Conservation (phyloP, 2,113 vertebrate genomes). For the Furnarius figulus region DNA sequence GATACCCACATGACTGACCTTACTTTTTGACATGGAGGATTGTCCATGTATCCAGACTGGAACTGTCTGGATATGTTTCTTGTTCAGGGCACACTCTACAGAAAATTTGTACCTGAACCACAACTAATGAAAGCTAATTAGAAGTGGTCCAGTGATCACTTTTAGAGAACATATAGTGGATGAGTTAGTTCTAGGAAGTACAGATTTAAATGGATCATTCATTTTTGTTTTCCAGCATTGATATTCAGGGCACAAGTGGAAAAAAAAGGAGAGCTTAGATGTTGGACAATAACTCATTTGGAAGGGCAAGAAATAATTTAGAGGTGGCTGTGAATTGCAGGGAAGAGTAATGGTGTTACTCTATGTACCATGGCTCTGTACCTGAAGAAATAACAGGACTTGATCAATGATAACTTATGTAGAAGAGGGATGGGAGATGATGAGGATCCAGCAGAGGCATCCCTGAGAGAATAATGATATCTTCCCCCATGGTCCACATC, state of each 20-base stretch:
- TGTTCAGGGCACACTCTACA: not conserved
- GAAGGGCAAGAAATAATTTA: conserved; percentile 64
- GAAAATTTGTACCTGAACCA: not conserved
- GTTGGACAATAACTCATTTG: conserved; percentile 45
- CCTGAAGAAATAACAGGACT: conserved; percentile 61
- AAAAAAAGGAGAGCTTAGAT: not conserved
- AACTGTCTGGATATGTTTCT: not conserved
- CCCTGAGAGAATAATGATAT: conserved; percentile 63
- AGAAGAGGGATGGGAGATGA: conserved; percentile 36
- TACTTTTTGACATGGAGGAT: not conserved
- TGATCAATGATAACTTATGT: conserved; percentile 66
- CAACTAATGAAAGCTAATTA: not conserved
- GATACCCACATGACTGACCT: not conserved
- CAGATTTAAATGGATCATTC: not conserved
- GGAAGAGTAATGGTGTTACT: conserved; percentile 65
- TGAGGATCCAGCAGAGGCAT: conserved; percentile 52
- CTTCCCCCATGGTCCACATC: not conserved
- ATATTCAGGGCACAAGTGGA: conserved; percentile 7
- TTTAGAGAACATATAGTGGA: not conserved
- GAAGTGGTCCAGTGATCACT: not conserved
- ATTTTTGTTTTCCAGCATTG: not conserved
- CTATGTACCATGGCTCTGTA: conserved; percentile 36
- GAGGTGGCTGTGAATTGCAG: conserved; percentile 45
- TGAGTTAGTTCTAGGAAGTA: not conserved
- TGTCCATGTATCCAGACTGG: not conserved